Percentiles rank a stretch among this genome's conserved stretches.
These are phyloP conservation scores for Urocolius indicus DNA, from an alignment of 2,113 vertebrate species.

Conservation along the genomic window DNA sequence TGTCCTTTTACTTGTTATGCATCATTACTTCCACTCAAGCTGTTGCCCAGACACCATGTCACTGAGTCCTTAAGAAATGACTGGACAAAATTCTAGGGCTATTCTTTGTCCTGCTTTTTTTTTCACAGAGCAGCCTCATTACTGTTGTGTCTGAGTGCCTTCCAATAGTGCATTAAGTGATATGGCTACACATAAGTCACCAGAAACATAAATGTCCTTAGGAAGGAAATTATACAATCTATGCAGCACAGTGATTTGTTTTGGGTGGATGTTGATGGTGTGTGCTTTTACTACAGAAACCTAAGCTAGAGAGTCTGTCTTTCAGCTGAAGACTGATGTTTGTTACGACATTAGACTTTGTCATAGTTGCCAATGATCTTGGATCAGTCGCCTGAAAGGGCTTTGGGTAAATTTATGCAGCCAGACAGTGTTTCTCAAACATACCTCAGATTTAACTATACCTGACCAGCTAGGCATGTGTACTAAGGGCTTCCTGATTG, in stretches of 20 bases:
- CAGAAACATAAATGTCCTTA: neutral
- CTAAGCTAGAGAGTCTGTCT: neutral
- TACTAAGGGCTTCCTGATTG: neutral
- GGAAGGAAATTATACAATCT: neutral
- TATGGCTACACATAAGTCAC: neutral
- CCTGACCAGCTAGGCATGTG: neutral
- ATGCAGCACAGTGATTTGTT: neutral
- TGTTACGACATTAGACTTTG: neutral
- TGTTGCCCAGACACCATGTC: neutral
- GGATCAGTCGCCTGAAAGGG: neutral
- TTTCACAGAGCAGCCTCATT: neutral
- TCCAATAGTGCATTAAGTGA: neutral
- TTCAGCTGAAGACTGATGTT: neutral
- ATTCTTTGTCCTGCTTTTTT: neutral
- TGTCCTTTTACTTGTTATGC: neutral
- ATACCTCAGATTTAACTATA: neutral
- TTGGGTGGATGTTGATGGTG: neutral
- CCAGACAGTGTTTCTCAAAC: neutral
- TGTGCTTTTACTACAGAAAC: neutral
- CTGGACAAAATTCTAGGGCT: neutral
- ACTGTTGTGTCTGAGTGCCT: neutral
- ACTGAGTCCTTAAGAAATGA: neutral
- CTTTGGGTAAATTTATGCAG: neutral
- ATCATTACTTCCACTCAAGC: neutral
- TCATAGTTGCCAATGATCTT: neutral